Base-by-base conservation (phyloP, 2,797 vertebrate genomes). In the Malurus splendens region DNA sequence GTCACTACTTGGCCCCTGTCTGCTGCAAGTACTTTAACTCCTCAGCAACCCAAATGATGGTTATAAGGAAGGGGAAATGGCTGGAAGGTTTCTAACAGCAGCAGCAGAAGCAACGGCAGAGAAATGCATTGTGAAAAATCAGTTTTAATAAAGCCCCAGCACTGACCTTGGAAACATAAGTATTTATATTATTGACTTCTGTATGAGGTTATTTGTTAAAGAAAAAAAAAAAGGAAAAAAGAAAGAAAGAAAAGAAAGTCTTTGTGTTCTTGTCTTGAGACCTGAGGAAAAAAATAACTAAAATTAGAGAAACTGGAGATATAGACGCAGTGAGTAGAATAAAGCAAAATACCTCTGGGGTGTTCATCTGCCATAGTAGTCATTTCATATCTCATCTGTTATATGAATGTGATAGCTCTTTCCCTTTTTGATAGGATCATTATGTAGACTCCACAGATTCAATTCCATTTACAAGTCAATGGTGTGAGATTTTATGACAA, bases 391-490 rank as follows among this genome's bases (percentile, higher is more conserved):
- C 96, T 97, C 97, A 97, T 97, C 96, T 93, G 96, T 97, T 97
- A 96, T 90, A 93, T 89, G 95, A 96, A 96, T 96, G 96, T 95
- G 96, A 95, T 91, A 80, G 94, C 75, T 95, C 93, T 92, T 95
- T 91, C 93, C 88, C 91, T 90, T 95, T 96, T 94, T 97, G 96
- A 97, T 97, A 92, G 97, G 77, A 90, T 96, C 97, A 96, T 97
- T 97, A 97, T 88, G 94, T 95, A 96, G 97, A 95, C 92, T 86
- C 96, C 89, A 90, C 96, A 96, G 96, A 96, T 96, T 97, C 96
- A 94, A 96, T 97, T 96, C 97, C 97, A 97, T 97, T 97, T 97
- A 97, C 97, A 97, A 97, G 97, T 97, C 97, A 97, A 97, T 96
- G 96, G 97, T 95, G 96, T 97, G 96, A 96, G 96, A 95, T 96